Evolutionary conservation across 2,888 invertebrate genomes (phyloP).

Genomic region (Dolichomitus sp.): DNA sequence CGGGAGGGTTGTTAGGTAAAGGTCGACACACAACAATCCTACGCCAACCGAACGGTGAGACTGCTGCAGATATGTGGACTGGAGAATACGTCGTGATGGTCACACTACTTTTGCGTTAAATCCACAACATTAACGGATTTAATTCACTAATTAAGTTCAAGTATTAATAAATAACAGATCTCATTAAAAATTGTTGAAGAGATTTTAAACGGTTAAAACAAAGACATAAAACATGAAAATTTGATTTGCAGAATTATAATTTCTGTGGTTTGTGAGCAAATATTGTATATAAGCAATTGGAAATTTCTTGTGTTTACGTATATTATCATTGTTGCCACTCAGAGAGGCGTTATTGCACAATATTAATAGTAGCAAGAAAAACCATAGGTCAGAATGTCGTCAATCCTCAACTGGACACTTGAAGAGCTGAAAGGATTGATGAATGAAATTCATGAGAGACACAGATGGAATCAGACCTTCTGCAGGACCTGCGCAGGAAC

Average conservation of each 20-base stretch:
- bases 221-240: not conserved
- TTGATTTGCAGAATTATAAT: too few relatives aligned
- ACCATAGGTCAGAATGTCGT: too few relatives aligned
- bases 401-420: too few relatives aligned
- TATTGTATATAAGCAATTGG: too few relatives aligned
- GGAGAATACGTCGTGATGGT: constrained; percentile 38
- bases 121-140: not conserved
- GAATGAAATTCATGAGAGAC: constrained; percentile 68
- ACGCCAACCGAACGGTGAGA: constrained; percentile 73
- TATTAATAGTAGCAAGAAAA: too few relatives aligned
- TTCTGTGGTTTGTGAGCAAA: too few relatives aligned
- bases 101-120: not conserved
- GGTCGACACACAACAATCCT: constrained; percentile 84
- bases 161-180: not conserved
- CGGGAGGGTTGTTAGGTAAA: constrained; percentile 81
- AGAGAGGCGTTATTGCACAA: too few relatives aligned
- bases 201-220: not conserved
- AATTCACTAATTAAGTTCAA: not conserved
- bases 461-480: constrained; percentile 84
- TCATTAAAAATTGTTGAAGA: not conserved
- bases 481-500: too few relatives aligned
- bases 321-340: too few relatives aligned
- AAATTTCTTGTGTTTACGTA: too few relatives aligned
- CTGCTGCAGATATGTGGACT: constrained; percentile 49
- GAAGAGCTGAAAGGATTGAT: not conserved